Conservation (phyloP, 2,888 invertebrate genomes). For the Gonocerus acuteangulatus region DNA sequence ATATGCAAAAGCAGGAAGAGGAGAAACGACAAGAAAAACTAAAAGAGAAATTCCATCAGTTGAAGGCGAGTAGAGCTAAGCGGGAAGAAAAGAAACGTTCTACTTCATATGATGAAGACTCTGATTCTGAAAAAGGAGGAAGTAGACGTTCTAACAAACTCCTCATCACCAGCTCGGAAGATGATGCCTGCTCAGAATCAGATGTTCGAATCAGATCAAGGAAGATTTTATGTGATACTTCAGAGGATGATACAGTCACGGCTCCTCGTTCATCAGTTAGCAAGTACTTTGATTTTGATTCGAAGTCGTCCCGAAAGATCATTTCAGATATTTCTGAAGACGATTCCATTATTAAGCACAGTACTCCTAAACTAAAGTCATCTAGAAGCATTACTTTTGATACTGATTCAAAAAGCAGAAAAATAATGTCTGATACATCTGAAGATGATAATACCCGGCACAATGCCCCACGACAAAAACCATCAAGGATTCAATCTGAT, state of each 20-base stretch:
- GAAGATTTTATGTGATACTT: conserved; percentile 66
- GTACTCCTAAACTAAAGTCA: conserved; percentile 34
- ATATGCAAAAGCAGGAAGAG: conserved; percentile 86
- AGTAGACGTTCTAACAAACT: conserved; percentile 43
- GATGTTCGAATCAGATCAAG: conserved; percentile 32
- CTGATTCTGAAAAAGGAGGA: conserved; percentile 57
- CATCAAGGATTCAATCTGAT: conserved; percentile 39
- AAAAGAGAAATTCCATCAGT: conserved; percentile 79
- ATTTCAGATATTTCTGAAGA: conserved; percentile 69
- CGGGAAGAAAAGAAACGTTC: conserved; percentile 83
- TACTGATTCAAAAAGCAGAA: conserved; percentile 34
- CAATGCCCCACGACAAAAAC: conserved; percentile 34
- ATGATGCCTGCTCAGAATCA: conserved; percentile 46
- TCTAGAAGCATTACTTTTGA: conserved; percentile 33
- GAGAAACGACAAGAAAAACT: conserved; percentile 78
- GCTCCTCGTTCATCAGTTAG: conserved; percentile 15
- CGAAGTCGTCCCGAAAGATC: conserved; percentile 44
- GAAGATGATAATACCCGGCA: conserved; percentile 36
- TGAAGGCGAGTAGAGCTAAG: conserved; percentile 80
- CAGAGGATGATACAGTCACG: conserved; percentile 54
- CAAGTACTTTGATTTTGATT: conserved; percentile 25
- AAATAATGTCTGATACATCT: conserved; percentile 38
- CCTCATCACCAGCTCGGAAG: conserved; percentile 51
- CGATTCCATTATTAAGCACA: conserved; percentile 45
- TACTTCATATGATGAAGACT: conserved; percentile 80